A percentile compares a stretch with the other conserved stretches of the same genome.
phyloP scores from a whole-genome alignment of 2,113 vertebrate genomes.

The Petrocephalus microphthalmus region DNA sequence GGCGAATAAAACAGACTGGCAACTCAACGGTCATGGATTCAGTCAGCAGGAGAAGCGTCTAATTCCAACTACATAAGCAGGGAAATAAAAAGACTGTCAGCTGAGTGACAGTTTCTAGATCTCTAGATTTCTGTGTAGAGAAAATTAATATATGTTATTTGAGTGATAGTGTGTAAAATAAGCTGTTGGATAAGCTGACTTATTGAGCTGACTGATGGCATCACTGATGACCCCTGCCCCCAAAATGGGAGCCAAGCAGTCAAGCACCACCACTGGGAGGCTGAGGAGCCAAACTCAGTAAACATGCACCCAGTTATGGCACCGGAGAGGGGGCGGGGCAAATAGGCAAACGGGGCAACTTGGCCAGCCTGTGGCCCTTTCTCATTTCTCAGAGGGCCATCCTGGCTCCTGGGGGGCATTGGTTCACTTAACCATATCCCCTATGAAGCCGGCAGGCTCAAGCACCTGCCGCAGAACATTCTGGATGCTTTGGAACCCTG shows the following conservation, averaged over 20 bases:
- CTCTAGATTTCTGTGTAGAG: background rate
- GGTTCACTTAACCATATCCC: background rate
- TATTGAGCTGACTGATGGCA: background rate
- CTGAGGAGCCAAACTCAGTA: background rate
- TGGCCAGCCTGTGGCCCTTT: background rate
- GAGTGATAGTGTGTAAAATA: background rate
- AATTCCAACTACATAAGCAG: background rate
- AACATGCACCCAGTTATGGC: background rate
- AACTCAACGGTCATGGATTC: background rate
- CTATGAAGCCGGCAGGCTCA: background rate
- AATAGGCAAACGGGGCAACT: background rate
- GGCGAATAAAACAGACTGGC: background rate
- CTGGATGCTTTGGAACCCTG: background rate
- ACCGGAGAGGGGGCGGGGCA: background rate
- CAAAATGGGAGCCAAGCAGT: background rate
- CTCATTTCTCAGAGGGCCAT: background rate
- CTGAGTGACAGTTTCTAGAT: background rate
- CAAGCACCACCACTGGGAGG: background rate
- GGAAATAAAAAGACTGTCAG: background rate
- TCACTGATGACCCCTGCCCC: background rate
- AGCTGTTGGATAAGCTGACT: background rate
- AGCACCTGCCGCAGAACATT: background rate
- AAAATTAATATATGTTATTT: background rate
- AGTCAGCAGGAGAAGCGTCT: background rate
- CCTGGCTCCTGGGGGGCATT: background rate